phyloP scores from a whole-genome alignment of 2,888 invertebrate genomes.

The Dasypolia templi region DNA sequence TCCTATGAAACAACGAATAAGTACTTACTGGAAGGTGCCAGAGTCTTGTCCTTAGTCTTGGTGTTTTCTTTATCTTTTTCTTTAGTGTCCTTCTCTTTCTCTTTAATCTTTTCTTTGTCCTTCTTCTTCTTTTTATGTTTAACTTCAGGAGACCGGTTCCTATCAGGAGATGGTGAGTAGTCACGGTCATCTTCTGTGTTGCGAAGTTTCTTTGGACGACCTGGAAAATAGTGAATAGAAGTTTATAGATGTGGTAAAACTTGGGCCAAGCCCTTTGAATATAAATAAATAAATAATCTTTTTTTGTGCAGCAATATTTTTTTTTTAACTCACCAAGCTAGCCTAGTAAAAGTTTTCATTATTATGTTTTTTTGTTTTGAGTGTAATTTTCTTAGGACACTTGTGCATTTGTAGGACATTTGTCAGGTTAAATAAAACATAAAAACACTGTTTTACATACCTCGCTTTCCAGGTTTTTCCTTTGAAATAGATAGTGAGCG shows the following conservation, averaged over 20 bases:
- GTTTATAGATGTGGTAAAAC: too few species aligned
- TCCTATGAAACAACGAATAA: not conserved
- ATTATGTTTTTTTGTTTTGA: not conserved
- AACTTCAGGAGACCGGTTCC: slow-evolving; percentile 78
- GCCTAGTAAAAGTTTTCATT: not conserved
- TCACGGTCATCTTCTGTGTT: slow-evolving; percentile 77
- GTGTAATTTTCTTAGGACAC: too few species aligned
- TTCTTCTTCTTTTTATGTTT: slow-evolving; percentile 84
- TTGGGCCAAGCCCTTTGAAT: too few species aligned
- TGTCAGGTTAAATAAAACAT: too few species aligned
- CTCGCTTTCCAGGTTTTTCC: slow-evolving; percentile 80
- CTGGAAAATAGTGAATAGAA: slow-evolving; percentile 60
- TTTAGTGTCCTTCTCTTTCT: slow-evolving; percentile 74
- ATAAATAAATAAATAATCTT: too few species aligned
- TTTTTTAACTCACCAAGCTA: not conserved
- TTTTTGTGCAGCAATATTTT: not conserved
- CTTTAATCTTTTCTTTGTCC: slow-evolving; percentile 78
- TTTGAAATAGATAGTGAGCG: slow-evolving; percentile 85
- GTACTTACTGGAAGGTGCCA: slow-evolving; percentile 87
- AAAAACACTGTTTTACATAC: slow-evolving; percentile 63
- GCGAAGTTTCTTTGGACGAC: slow-evolving; percentile 75
- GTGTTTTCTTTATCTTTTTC: slow-evolving; percentile 78
- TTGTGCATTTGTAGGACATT: not conserved
- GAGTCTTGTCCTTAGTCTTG: slow-evolving; percentile 87
- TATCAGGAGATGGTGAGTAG: slow-evolving; percentile 83